Conservation (phyloP, 2,888 invertebrate genomes). For the Xestia sexstrigata region DNA sequence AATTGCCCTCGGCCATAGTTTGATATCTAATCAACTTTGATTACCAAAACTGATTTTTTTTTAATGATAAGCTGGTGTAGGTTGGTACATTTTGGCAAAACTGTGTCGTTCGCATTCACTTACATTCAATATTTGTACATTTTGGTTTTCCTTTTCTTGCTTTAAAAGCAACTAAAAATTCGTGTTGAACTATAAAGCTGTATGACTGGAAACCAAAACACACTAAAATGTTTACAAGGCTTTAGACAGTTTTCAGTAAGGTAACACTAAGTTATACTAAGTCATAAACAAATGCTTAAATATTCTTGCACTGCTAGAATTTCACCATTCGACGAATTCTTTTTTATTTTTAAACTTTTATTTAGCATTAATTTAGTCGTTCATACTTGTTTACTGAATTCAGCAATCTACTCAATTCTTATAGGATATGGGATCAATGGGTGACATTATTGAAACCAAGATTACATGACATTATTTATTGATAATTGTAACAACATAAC, state of each 20-base stretch:
- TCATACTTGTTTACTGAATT: not conserved
- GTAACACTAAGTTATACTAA: not conserved
- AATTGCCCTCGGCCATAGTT: not conserved
- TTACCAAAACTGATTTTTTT: not conserved
- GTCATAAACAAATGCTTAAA: not conserved
- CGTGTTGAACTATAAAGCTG: not conserved
- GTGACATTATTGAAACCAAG: constrained; percentile 65
- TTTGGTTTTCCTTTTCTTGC: not conserved
- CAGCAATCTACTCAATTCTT: constrained; percentile 17
- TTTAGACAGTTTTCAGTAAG: not conserved
- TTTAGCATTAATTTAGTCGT: not conserved
- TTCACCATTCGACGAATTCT: not conserved
- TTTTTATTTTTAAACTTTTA: not conserved
- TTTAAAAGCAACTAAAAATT: not conserved
- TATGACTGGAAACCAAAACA: not conserved
- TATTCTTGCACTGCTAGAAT: not conserved
- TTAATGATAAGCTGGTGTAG: accelerated
- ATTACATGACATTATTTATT: constrained; percentile 66
- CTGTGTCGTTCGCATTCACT: not conserved
- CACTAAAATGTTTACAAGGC: not conserved
- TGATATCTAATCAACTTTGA: not conserved
- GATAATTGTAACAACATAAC: constrained; percentile 55
- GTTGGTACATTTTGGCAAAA: not conserved
- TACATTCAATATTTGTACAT: not conserved
- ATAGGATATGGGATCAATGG: constrained; percentile 47